Evolutionary conservation across 2,113 vertebrate species (phyloP), one percentile per base, ranked within the genome.

Genomic region (Rhegmatorhina hoffmannsi): DNA sequence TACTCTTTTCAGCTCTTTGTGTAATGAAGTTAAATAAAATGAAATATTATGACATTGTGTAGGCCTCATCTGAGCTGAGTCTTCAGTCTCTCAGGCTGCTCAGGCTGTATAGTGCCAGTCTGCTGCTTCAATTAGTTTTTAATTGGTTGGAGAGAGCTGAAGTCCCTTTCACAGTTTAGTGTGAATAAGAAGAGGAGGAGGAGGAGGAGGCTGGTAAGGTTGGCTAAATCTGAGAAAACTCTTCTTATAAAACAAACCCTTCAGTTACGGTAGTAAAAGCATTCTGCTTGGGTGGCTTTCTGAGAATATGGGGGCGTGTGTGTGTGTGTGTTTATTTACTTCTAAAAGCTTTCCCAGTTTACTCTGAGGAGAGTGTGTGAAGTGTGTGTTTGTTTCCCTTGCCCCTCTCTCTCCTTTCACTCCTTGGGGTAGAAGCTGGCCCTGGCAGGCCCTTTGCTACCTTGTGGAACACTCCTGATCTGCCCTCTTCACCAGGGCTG

Each of bases 51-150:
- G 59, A 88, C 38, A 23, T 47, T 59, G 24, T 43, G 10, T 55
- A 63, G 78, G 62, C 63, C 84, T 93, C 38, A 11, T 76, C 40
- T 12, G 25, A 73, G 70, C 74, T 13, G 66, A 91, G 53, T 55
- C 60, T 81, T 73, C 84, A 3, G 40, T 70, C 79, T 69, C 49
- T 77, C 7, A 10, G 49, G 1, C 25, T 69, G 64, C 64, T 83
- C 16, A 46, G 81, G 11, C 87, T 90, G 43, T 58, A 1, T 43
- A 50, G 87, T 90, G 63, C 78, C 67, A 86, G 82, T 47, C 63
- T 88, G 76, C 69, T 74, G 26, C 74, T 88, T 93, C 90, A 94
- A 94, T 95, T 94, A 90, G 91, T 95, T 96, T 90, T 91, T 94
- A 95, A 95, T 94, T 97, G 82, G 85, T 63, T 83, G 47, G 55